These are phyloP conservation scores for Trissoscelio sp. DNA, from an alignment of 2,888 invertebrate species.

Conservation along the genomic window DNA sequence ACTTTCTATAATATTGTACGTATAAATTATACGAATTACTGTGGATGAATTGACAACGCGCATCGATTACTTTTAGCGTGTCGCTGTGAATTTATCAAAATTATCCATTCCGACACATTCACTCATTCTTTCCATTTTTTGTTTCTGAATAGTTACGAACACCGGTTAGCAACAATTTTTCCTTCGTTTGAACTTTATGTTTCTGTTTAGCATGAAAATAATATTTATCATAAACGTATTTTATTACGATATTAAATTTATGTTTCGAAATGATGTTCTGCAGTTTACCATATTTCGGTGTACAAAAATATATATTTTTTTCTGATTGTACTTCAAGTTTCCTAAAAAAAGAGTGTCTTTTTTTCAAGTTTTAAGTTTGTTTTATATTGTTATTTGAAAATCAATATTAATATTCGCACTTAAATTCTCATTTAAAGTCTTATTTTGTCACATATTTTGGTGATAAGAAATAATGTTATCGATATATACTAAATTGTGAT, in stretches of 20 bases:
- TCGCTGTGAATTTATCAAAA: slow-evolving; percentile 36
- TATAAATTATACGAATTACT: slow-evolving; percentile 46
- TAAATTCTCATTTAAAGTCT: too few relatives aligned
- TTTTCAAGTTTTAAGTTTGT: too few relatives aligned
- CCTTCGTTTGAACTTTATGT: slow-evolving; percentile 9
- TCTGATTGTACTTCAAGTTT: too few relatives aligned
- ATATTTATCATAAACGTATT: slow-evolving; percentile 35
- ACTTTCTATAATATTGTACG: slow-evolving; percentile 54
- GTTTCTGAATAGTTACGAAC: slow-evolving; percentile 11
- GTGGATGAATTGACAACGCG: slow-evolving; percentile 40
- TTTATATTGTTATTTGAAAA: too few relatives aligned
- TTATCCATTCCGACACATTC: slow-evolving; percentile 8
- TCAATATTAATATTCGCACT: too few relatives aligned
- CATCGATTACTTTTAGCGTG: slow-evolving; percentile 47
- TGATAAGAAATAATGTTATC: too few relatives aligned
- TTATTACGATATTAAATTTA: slow-evolving; percentile 11
- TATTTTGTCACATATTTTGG: too few relatives aligned
- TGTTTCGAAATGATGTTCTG: background rate
- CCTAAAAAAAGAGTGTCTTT: too few relatives aligned
- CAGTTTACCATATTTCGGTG: too few relatives aligned
- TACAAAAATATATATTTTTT: too few relatives aligned
- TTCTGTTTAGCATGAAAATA: slow-evolving; percentile 32
- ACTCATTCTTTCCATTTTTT: too few relatives aligned
- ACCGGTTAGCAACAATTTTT: background rate
- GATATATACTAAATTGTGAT: too few relatives aligned